Conservation (phyloP, 2,797 vertebrate genomes). For the Caiman crocodilus region DNA sequence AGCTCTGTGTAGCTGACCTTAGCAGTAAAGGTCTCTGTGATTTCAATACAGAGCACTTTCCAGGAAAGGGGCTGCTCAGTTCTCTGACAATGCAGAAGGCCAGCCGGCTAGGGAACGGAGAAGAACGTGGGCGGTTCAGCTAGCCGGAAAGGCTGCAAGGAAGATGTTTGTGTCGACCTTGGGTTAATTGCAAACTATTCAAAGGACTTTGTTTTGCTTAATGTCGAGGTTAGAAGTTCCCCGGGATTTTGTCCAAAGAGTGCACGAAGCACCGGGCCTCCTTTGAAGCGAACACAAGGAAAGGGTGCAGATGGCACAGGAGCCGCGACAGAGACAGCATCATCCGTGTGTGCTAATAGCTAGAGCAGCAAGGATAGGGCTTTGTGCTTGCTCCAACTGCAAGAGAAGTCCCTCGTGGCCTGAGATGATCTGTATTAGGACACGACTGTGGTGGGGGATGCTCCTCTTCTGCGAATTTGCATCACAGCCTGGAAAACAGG, state of each 20-base stretch:
- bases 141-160: not conserved
- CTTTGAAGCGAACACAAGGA: slow-evolving; percentile 41
- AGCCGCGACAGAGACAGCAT: not conserved
- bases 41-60: slow-evolving; percentile 28
- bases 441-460: rapidly evolving
- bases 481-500: not conserved
- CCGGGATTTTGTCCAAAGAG: slow-evolving; percentile 41
- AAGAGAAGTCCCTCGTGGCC: not conserved
- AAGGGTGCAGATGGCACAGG: slow-evolving; percentile 10
- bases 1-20: not conserved
- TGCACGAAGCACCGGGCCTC: not conserved
- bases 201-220: slow-evolving; percentile 59
- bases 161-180: slow-evolving; percentile 31
- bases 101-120: not conserved
- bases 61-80: slow-evolving; percentile 17
- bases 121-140: slow-evolving; percentile 20
- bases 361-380: not conserved
- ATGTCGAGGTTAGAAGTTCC: slow-evolving; percentile 64
- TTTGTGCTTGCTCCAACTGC: not conserved
- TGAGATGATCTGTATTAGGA: not conserved
- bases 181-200: slow-evolving; percentile 66
- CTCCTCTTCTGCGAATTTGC: not conserved
- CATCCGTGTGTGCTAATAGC: not conserved
- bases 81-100: slow-evolving; percentile 31
- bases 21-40: slow-evolving; percentile 8